Base-by-base conservation (phyloP, 1,140 invertebrate genomes). In the Ectropis grisescens region DNA sequence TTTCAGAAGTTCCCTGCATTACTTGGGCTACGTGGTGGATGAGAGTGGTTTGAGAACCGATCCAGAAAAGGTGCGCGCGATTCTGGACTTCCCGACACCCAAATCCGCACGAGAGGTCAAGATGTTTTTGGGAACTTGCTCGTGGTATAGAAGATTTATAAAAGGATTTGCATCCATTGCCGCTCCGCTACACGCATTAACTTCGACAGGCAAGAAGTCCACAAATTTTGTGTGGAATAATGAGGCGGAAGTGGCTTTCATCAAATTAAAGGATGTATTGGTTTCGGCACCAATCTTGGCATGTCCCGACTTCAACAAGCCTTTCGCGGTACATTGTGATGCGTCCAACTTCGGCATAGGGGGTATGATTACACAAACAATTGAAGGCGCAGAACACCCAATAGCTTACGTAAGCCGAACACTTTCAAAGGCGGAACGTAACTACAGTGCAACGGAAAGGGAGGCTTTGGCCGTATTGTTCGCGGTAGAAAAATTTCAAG, bases 121-220 rank as follows among this genome's bases (percentile, higher is more conserved):
- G 22, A 28, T 50, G 10, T 76, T 76, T 54, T 29, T 81, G 5
- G 75, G 82, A 2, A 50, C 76, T 29, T 30, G 47, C 5, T 49
- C 55, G 8, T 85, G 76, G 54, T 85, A 81, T 26, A 41, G 70
- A 16, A 45, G 72, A n/a, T 85, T 83, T 37, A 40, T 83, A 12
- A 46, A 50, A 6, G 38, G 45, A 8, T 50, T 50, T 16, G 45
- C 36, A 23, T 16, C 33, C 3, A 29, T 50, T 14, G 41, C 41
- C 2, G 37, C 29, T 9, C 47, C 43, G 2, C 19, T 42, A 45
- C 15, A 48, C 83, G 23, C 55, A 53, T 28, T 40, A 45, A 34
- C 53, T 71, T 33, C 26, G 15, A 13, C 47, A 38, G 41, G 69
- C 52, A 47, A 52, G 37, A 30, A 41, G 16, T 4, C 43, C 15